These are phyloP conservation scores for Pectinophora gossypiella DNA, from an alignment of 1,140 invertebrate species.

Conservation along the genomic window DNA sequence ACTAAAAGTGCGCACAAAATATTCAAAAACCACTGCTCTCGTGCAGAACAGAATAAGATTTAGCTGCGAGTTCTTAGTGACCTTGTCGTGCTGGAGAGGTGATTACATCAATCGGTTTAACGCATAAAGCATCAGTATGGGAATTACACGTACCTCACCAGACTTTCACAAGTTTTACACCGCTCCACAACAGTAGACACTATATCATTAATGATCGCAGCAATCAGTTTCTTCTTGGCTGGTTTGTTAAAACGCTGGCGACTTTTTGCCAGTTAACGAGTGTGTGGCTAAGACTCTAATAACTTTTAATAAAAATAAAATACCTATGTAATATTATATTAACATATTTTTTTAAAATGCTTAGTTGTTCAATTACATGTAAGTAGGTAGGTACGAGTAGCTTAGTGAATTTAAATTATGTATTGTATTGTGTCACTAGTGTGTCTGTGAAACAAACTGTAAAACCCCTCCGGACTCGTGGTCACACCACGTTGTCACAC, in stretches of 20 bases:
- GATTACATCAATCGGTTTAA: not conserved
- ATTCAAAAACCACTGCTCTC: not conserved
- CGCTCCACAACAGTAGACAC: constrained; percentile 48
- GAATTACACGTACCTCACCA: constrained; percentile 41
- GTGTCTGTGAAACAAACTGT: too few relatives aligned
- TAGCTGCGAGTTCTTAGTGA: not conserved
- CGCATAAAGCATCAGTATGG: not conserved
- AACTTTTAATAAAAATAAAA: not conserved
- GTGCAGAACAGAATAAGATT: not conserved
- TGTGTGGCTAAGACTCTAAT: not conserved
- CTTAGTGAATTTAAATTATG: too few relatives aligned
- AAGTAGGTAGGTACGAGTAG: too few relatives aligned
- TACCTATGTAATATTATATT: too few relatives aligned
- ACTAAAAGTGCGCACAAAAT: not conserved
- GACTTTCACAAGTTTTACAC: constrained; percentile 44
- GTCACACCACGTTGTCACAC: too few relatives aligned
- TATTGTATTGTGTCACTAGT: too few relatives aligned
- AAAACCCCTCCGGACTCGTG: too few relatives aligned
- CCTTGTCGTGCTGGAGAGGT: not conserved
- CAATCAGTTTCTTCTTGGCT: constrained; percentile 48
- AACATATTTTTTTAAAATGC: too few relatives aligned
- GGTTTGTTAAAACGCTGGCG: constrained; percentile 57
- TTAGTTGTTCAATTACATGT: too few relatives aligned
- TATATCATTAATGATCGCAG: constrained; percentile 49
- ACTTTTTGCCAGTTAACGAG: constrained; percentile 17